These are phyloP conservation scores for Spilogale gracilis DNA, from an alignment of 2,113 vertebrate species.

Conservation along the genomic window DNA sequence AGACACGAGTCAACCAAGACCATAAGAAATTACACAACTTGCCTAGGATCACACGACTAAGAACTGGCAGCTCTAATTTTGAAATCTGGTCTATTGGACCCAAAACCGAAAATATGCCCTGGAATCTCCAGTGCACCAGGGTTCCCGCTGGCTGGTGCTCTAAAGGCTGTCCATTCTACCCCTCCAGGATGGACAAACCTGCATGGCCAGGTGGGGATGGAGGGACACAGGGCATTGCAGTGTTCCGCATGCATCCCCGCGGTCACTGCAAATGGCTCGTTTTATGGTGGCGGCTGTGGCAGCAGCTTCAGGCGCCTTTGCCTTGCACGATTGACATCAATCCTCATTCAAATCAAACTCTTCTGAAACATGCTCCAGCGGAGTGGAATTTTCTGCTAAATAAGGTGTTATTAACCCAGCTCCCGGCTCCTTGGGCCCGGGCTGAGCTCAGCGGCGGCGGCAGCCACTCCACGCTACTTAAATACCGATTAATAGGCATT, in stretches of 20 bases:
- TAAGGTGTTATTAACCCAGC: conserved; percentile 88
- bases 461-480: conserved; percentile 79
- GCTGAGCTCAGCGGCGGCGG: conserved; percentile 65
- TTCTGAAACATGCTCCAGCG: conserved; percentile 87
- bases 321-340: conserved; percentile 83
- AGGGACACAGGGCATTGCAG: rapidly evolving
- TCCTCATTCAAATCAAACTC: conserved; percentile 86
- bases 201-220: rapidly evolving
- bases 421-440: conserved; percentile 68
- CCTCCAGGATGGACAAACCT: neutral
- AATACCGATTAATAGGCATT: conserved; percentile 81
- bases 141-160: neutral
- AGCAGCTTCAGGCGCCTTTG: conserved; percentile 55
- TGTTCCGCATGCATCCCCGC: neutral
- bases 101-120: neutral
- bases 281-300: conserved; percentile 38
- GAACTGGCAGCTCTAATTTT: neutral
- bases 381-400: conserved; percentile 89
- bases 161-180: neutral
- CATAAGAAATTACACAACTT: neutral
- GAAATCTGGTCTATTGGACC: neutral
- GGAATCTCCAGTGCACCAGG: neutral
- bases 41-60: neutral
- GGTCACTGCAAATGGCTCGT: neutral
- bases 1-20: neutral